A percentile compares a stretch with the other conserved stretches of the same genome.
phyloP scores from a whole-genome alignment of 2,888 invertebrate species.

The Smittia aterrima region DNA sequence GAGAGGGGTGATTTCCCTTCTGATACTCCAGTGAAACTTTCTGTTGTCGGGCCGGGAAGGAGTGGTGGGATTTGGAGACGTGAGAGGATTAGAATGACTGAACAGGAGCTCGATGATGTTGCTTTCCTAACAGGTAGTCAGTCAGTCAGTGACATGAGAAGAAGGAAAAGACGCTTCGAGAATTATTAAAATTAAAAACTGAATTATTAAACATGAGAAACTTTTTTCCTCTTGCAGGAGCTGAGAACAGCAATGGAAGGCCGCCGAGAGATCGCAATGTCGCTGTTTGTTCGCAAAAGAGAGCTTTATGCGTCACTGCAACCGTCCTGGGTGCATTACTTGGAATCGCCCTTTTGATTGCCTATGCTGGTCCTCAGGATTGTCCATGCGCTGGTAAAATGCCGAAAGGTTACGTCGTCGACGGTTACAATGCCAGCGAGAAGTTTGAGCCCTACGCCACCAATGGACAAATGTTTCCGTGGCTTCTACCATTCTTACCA shows the following conservation, averaged over 20 bases:
- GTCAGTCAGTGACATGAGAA: background rate
- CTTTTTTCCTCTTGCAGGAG: slow-evolving; percentile 48
- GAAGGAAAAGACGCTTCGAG: background rate
- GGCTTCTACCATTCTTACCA: slow-evolving; percentile 75
- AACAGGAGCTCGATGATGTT: slow-evolving; percentile 89
- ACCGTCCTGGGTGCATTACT: slow-evolving; percentile 77
- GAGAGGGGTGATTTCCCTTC: slow-evolving; percentile 31
- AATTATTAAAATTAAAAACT: slow-evolving; percentile 42
- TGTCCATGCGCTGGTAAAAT: slow-evolving; percentile 69
- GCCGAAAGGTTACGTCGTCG: slow-evolving; percentile 61
- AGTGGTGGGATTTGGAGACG: slow-evolving; percentile 50
- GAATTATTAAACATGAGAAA: slow-evolving; percentile 39
- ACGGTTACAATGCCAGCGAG: slow-evolving; percentile 62
- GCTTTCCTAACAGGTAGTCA: slow-evolving; percentile 81
- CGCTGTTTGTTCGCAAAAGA: slow-evolving; percentile 82
- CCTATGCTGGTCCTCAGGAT: slow-evolving; percentile 84
- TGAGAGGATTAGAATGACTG: slow-evolving; percentile 73
- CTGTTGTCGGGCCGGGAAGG: slow-evolving; percentile 30
- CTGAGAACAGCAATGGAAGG: slow-evolving; percentile 53
- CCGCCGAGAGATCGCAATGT: slow-evolving; percentile 60
- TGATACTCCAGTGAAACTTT: slow-evolving; percentile 33
- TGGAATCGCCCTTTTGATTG: slow-evolving; percentile 80
- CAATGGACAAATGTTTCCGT: slow-evolving; percentile 73
- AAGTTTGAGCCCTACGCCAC: slow-evolving; percentile 67
- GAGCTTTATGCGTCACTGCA: slow-evolving; percentile 78